Conservation (phyloP, 2,888 invertebrate genomes). For the Apotomis capreana region DNA sequence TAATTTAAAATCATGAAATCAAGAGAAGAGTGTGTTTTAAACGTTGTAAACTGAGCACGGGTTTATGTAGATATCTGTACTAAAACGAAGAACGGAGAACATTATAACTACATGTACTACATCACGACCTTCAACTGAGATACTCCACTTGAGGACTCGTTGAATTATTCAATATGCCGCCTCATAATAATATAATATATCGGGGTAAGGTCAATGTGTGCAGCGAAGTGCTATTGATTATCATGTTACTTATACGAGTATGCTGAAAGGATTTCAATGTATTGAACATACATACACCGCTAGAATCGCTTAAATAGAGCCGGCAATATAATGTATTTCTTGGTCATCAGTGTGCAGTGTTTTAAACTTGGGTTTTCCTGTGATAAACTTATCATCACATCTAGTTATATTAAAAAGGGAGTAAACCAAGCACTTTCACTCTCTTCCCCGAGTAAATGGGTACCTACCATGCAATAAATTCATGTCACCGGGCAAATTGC, state of each 20-base stretch:
- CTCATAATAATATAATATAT: conserved; percentile 17
- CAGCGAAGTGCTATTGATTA: conserved; percentile 15
- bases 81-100: not conserved
- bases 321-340: too few relatives aligned
- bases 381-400: too few relatives aligned
- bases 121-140: not conserved
- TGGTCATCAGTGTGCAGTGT: too few relatives aligned
- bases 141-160: conserved; percentile 10
- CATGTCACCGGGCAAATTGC: conserved; percentile 19
- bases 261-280: not conserved
- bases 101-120: conserved; percentile 1
- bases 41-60: not conserved
- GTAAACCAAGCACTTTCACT: not conserved
- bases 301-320: not conserved
- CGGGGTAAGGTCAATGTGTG: conserved; percentile 9
- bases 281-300: not conserved
- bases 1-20: not conserved
- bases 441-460: not conserved
- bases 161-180: conserved; percentile 26
- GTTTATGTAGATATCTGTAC: not conserved
- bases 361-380: too few relatives aligned
- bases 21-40: not conserved
- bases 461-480: conserved; percentile 14
- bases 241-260: not conserved
- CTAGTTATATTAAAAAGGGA: too few relatives aligned